Base-by-base conservation (phyloP, 2,888 invertebrate genomes). In the Neoitamus cyanurus region DNA sequence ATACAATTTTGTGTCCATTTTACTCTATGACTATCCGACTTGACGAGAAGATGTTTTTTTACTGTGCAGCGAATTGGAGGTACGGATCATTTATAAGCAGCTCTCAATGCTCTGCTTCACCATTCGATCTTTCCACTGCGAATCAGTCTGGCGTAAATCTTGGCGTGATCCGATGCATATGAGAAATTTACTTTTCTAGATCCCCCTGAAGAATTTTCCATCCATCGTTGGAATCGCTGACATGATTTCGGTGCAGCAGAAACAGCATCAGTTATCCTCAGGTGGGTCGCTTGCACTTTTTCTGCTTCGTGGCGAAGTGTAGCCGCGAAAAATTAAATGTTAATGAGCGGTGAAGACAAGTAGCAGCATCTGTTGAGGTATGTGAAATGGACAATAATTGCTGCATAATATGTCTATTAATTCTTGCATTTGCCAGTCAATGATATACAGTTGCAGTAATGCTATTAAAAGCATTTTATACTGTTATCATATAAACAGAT, bases 71-170 rank as follows among this genome's bases (percentile, higher is more conserved):
- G 70, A 73, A 77, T 75, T 42, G 31, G 28, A 6, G 7, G 28
- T 30, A 37, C 46, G 77, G 15, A 15, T 15, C 84, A 82, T 86
- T 88, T 87, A 83, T 88, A 88, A 87, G 86, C 86, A 85, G 83
- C 72, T 86, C 85, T 87, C 83, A 87, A 87, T 87, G 88, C 87
- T 88, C 87, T 88, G 87, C 87, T 88, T 86, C 85, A 58, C 42
- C 25, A 48, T 72, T 42, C 58, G 46, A 80, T 69, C 34, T 80
- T 84, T 46, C 28, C 15, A 83, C 30, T 46, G 48, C 37, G 28
- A 83, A 46, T 72, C 70, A 72, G n/a, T 72, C 42, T 83, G 31
- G 42, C 72, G 73, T 73, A 75, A 83, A 48, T 58, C 9, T 73
- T 83, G 30, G 83, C 83, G 75, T 75, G 83, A 75, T 83, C 6